Evolutionary conservation across 2,888 invertebrate species (phyloP), one percentile per base, ranked within the genome.

Genomic region (Cenopis cana): DNA sequence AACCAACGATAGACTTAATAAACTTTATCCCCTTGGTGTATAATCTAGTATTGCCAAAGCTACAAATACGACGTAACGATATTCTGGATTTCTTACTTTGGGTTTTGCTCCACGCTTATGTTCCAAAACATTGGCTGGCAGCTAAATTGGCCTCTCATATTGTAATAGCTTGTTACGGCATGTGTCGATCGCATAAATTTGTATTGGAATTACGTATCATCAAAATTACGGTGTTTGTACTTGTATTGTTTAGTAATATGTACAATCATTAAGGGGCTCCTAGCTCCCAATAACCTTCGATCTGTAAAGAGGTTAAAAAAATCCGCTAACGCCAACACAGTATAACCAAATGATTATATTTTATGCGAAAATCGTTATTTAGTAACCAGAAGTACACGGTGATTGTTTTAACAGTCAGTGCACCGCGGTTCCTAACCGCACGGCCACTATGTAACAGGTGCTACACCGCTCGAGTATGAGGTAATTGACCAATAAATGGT

Each of bases 341-440:
- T 33, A 6, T 5, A 33, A 33, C 9, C 8, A 33, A 33, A 33
- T 6, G 33, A 33, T 33, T 33, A 2, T 5, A 2, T 5, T 33
- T 41, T 0, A 46, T 46, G 6, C 6, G 0, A 46, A 4, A 6
- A n/a, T 46, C 6, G n/a, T n/a, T 46, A 41, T 41, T 56, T 9
- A 36, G 14, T 24, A 65, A 29, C 36, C 12, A 57, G 18, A 66
- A 20, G 33, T 33, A 18, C 24, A 17, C 5, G 12, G 60, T 12
- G 46, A 46, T 9, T 55, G 38, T 64, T 69, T 57, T 50, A 68
- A 69, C 57, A 64, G 64, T 18, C 50, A 56, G 17, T 62, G 62
- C 36, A 17, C 61, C 46, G 69, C 29, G 64, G 69, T 38, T 24
- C 56, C 64, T 29, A 29, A 69, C 69, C 69, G 38, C 69, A 56